Evolutionary conservation across 2,888 invertebrate species (phyloP).

Genomic region (Chrysina gloriosa): DNA sequence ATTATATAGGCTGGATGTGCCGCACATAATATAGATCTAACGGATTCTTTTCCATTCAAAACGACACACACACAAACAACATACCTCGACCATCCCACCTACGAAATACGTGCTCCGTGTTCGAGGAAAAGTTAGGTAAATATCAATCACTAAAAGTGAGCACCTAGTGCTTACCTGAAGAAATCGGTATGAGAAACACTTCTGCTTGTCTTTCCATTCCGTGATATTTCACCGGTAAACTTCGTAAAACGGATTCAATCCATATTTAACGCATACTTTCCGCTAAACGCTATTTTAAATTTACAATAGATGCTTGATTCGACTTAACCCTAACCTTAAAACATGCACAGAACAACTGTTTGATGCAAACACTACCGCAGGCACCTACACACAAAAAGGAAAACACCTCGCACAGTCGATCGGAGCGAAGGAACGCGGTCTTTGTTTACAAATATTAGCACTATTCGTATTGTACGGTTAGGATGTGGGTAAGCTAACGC

Average conservation of each 20-base stretch:
- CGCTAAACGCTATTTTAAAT: background rate
- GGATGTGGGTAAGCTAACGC: background rate
- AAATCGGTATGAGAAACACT: constrained; percentile 59
- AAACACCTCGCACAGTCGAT: constrained; percentile 12
- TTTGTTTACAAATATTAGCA: constrained; percentile 38
- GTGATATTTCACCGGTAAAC: constrained; percentile 18
- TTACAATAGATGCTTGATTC: background rate
- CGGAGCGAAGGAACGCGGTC: constrained; percentile 15
- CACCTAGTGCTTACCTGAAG: constrained; percentile 58
- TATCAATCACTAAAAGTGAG: background rate
- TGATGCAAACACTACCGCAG: constrained; percentile 21
- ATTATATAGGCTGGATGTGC: constrained; percentile 23
- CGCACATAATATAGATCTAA: constrained; percentile 30
- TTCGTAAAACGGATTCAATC: constrained; percentile 34
- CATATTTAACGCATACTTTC: constrained; percentile 34
- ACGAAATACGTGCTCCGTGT: background rate
- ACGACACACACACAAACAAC: constrained; percentile 10
- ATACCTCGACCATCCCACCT: background rate
- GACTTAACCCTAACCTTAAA: constrained; percentile 27
- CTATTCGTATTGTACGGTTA: constrained; percentile 17
- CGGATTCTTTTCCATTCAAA: constrained; percentile 12
- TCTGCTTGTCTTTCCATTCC: constrained; percentile 46
- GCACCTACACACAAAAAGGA: constrained; percentile 22
- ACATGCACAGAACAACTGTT: constrained; percentile 23
- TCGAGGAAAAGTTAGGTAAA: background rate